A percentile compares a stretch with the other conserved stretches of the same genome.
These are phyloP conservation scores for Bombus difficillimus DNA, from an alignment of 1,140 invertebrate genomes.

Conservation along the genomic window DNA sequence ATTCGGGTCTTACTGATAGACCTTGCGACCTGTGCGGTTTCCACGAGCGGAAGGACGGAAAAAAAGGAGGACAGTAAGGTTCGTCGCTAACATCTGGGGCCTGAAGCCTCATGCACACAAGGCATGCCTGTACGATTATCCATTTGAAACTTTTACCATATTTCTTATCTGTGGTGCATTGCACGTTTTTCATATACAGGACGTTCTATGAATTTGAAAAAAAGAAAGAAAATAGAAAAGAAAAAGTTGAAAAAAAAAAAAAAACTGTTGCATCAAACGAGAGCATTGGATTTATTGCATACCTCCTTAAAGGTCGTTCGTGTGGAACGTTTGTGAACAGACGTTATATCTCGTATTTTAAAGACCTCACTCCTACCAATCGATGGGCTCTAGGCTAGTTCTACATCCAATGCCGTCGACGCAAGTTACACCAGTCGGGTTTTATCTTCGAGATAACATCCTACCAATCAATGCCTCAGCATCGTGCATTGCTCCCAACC, in stretches of 20 bases:
- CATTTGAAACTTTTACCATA: background rate
- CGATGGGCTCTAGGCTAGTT: constrained; percentile 26
- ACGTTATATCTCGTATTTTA: background rate
- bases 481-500: constrained; percentile 64
- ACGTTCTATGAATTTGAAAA: background rate
- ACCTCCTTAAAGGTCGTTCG: constrained; percentile 3
- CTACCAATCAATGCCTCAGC: constrained; percentile 62
- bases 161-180: constrained; percentile 18
- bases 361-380: constrained; percentile 31
- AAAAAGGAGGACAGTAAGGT: constrained; percentile 45
- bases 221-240: background rate
- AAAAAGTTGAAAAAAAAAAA: background rate
- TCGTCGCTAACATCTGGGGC: constrained; percentile 57
- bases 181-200: background rate
- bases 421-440: constrained; percentile 5
- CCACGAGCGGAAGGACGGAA: constrained; percentile 43
- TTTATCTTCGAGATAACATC: constrained; percentile 62
- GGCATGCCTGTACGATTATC: constrained; percentile 13
- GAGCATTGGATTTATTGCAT: background rate
- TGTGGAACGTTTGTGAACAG: background rate
- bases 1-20: constrained; percentile 25
- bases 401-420: constrained; percentile 29
- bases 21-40: constrained; percentile 44
- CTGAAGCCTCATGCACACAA: constrained; percentile 58
- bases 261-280: background rate